These are phyloP conservation scores for Caenorhabditis sp. DNA, from an alignment of 2,888 invertebrate species.

Conservation along the genomic window DNA sequence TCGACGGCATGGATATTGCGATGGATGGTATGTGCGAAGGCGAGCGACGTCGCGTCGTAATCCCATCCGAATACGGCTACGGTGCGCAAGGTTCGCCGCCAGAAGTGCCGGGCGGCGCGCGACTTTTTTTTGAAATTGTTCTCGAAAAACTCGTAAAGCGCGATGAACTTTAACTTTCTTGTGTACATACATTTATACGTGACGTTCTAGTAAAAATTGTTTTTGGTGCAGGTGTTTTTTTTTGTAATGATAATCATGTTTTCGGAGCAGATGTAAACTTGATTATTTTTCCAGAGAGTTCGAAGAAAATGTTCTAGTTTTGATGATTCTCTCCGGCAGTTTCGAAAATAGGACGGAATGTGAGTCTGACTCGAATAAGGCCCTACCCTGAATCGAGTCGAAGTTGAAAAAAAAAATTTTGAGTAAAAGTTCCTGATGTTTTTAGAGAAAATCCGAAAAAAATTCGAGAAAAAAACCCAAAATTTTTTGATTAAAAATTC, in stretches of 20 bases:
- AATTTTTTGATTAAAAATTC: too few relatives aligned
- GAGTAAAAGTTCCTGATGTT: too few relatives aligned
- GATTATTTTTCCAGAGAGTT: too few relatives aligned
- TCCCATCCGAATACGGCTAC: conserved; percentile 38
- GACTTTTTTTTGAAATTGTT: conserved; percentile 32
- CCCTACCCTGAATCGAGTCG: too few relatives aligned
- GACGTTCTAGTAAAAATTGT: neutral
- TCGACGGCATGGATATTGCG: conserved; percentile 42
- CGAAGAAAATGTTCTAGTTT: too few relatives aligned
- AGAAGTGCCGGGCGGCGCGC: conserved; percentile 34
- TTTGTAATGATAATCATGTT: neutral
- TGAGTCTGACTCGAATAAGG: too few relatives aligned
- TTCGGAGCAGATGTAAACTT: too few relatives aligned
- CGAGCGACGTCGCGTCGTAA: conserved; percentile 38
- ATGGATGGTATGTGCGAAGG: conserved; percentile 45
- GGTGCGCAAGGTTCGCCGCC: conserved; percentile 37
- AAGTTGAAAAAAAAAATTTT: too few relatives aligned
- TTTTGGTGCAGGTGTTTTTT: neutral
- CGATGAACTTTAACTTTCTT: conserved; percentile 21
- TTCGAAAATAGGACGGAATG: neutral
- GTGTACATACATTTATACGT: neutral
- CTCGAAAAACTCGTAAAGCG: conserved; percentile 30
- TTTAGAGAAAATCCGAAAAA: too few relatives aligned
- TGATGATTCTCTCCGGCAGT: too few relatives aligned
- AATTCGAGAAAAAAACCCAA: too few relatives aligned